Evolutionary conservation across 1,140 invertebrate genomes (phyloP).

Genomic region (Drosophila kepulauana): DNA sequence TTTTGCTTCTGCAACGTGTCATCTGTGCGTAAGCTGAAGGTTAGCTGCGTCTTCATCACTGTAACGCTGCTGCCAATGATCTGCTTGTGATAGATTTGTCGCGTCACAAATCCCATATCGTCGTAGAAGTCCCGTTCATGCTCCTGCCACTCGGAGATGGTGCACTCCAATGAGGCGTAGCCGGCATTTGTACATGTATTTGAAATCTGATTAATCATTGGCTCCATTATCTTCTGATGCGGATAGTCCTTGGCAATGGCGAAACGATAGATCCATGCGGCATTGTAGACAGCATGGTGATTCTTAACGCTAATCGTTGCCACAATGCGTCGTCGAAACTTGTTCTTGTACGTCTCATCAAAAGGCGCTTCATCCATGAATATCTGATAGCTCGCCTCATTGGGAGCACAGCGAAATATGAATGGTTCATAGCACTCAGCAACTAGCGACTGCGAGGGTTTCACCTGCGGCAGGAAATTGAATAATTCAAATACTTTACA

Average conservation of each 20-base stretch:
- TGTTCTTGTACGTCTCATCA: slow-evolving; percentile 62
- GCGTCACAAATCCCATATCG: slow-evolving; percentile 71
- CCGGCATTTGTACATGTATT: slow-evolving; percentile 67
- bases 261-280: slow-evolving; percentile 81
- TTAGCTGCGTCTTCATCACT: slow-evolving; percentile 80
- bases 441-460: slow-evolving; percentile 73
- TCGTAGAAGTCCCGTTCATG: slow-evolving; percentile 77
- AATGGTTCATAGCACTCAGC: slow-evolving; percentile 84
- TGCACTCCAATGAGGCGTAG: slow-evolving; percentile 73
- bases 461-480: slow-evolving; percentile 45
- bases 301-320: slow-evolving; percentile 77
- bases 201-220: slow-evolving; percentile 65
- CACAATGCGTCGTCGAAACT: slow-evolving; percentile 73
- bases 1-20: slow-evolving; percentile 69
- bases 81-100: slow-evolving; percentile 84
- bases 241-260: slow-evolving; percentile 76
- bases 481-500: not conserved
- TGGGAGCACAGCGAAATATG: slow-evolving; percentile 72
- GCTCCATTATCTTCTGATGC: slow-evolving; percentile 75
- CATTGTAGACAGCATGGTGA: slow-evolving; percentile 77
- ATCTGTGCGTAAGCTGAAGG: slow-evolving; percentile 59
- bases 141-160: slow-evolving; percentile 82
- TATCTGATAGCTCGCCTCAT: slow-evolving; percentile 76
- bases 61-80: slow-evolving; percentile 78
- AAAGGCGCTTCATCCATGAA: slow-evolving; percentile 72